Base-by-base conservation (phyloP, 2,888 invertebrate species). In the Entomobrya proxima region DNA sequence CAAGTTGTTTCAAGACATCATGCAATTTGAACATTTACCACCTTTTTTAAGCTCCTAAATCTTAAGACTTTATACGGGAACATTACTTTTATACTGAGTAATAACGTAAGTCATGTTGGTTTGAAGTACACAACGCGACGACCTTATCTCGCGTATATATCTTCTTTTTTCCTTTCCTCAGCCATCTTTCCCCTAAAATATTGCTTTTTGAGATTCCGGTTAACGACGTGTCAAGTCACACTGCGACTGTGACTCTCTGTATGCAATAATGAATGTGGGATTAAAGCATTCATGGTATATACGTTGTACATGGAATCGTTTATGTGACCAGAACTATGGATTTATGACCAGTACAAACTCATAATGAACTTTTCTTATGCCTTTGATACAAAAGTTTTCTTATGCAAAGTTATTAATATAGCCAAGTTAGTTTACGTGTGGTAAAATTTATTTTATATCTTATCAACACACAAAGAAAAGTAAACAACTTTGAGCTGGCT, bases 311-410 rank as follows among this genome's bases (percentile, higher is more conserved):
- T 44, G 72, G 27, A 74, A 55, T 30, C 58, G 44, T 72, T 74
- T 81, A 80, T 80, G 58, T 81, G 55, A 81, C 80, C 80, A 81
- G 72, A 55, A 81, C 32, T 69, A 81, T 58, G 80, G 21, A 67
- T 81, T 79, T 81, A 74, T 72, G 72, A 50, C 58, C 58, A 35
- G 55, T 55, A 6, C 69, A 37, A 64, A 69, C 52, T 52, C 61
- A 50, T 78, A 78, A 78, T 78, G 67, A 67, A 44, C 78, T 35
- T 61, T 55, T 18, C 37, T 21, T 47, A 47, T 55, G n/a, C n/a
- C n/a, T n/a, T n/a, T n/a, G 35, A 61, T 37, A 24, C 58, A 76
- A 58, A 44, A 15, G 15, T 21, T 64, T 64, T 2, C 58, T 64
- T 32, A 37, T 32, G 55, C 75, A 32, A 35, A 27, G 50, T 47